Evolutionary conservation across 2,797 vertebrate species (phyloP), one percentile per base, ranked within the genome.

Genomic region (Ceyx erithaca): DNA sequence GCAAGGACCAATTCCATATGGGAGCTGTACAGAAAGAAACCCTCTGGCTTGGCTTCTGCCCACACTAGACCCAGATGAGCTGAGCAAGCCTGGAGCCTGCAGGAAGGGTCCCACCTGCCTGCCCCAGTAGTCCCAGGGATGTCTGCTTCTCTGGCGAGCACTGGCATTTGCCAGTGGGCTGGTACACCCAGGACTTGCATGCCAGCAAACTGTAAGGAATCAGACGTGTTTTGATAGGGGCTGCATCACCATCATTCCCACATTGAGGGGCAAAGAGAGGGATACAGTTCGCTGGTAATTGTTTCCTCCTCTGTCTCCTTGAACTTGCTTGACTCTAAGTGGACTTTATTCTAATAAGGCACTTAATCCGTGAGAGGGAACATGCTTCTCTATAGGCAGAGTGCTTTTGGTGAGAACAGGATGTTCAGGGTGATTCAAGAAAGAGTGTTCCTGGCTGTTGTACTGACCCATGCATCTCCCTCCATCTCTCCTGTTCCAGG

Each of bases 401-500:
- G 18, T 61, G 49, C 19, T 66, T 64, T 66, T 55, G 61, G 41
- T 26, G 35, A 41, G 52, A 30, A 55, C 23, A n/a, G 12, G 22
- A 52, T 3, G 3, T 10, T 2, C 8, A 35, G 48, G 25, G 31
- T 6, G 37, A 68, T 45, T 40, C 37, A 21, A 4, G 14, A 43
- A 41, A 14, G 37, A 58, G 31, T 1, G 3, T 63, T 41, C 9
- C 22, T 49, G 71, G 48, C 31, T 3, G 0, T n/a, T 76, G 45
- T 51, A 49, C 49, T 96, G 80, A 95, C 64, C 68, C 70, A 69
- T 20, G 75, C 21, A 31, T 59, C 41, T 87, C 19, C 37, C 12
- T 40, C 78, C 13, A 4, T 85, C 49, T 95, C 9, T 25, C 46
- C 64, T 33, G 17, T 89, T 70, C 1, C 94, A 99, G 99, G 99